Base-by-base conservation (phyloP, 2,113 vertebrate species). In the Oncorhynchus kisutch region DNA sequence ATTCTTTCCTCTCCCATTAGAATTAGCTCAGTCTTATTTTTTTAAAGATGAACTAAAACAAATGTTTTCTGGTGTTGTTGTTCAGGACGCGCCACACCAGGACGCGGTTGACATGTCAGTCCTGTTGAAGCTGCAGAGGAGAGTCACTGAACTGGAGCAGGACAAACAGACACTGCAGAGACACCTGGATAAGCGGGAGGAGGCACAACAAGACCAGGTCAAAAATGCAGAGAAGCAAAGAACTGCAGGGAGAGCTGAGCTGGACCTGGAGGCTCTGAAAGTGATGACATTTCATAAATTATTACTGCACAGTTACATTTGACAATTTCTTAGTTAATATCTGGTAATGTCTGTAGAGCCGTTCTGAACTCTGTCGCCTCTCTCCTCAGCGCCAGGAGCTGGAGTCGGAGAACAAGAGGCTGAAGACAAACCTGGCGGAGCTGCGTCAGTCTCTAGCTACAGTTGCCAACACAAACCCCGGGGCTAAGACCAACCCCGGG, bases 231-330 rank as follows among this genome's bases (percentile, higher is more conserved):
- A 92, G 49, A 83, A 96, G 86, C 94, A 93, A 79, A 94, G 82
- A 84, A 95, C 88, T 64, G 90, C 93, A n/a, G 93, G 95, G 90
- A 95, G 95, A 79, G 93, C 95, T 64, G 96, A 98, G 74, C 84
- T 98, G 89, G 97, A 99, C 80, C 94, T 97, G 57, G 97, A 99
- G 78, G 96, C 94, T 0, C 92, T 99, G n/a, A 99, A 98, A 96
- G 98, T 99, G 93, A 86, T 77, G 67, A 54, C 13, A 18, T 18
- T 13, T 13, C 12, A 54, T 54, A 16, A 4, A 16, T 16, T 54
- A 54, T 54, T 54, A 54, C 51, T 5, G 51, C 51, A 18, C 51
- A 54, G 16, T 54, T 7, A 54, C 51, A 54, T 18, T 54, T 54
- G 3, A 14, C 39, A 9, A 18, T 18, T 18, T 18, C 14, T 14